Base-by-base conservation (phyloP, 2,888 invertebrate species). In the Euproctis similis region DNA sequence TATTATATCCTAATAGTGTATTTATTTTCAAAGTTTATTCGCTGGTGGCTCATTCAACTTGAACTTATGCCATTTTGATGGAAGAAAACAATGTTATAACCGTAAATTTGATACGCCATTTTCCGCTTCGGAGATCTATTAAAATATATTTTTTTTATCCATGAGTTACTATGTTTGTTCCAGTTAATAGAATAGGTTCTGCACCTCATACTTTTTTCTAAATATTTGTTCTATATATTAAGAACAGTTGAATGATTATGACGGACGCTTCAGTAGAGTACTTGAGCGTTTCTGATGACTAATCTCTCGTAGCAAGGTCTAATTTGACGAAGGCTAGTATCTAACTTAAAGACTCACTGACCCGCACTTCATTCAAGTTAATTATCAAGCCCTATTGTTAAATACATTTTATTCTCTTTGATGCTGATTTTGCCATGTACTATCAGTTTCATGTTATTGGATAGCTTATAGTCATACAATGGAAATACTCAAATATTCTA, bases 71-170 rank as follows among this genome's bases (percentile, higher is more conserved):
- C n/a, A n/a, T n/a, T n/a, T n/a, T n/a, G n/a, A n/a, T 9, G n/a
- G 19, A 26, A 30, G 18, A 35, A 44, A 48, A 48, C 41, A 40
- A 36, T 32, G 28, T 39, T 56, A 47, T 61, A 63, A 64, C 60
- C 63, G 57, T 59, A 61, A 70, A 68, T 59, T 61, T 46, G 47
- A 57, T 74, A 68, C 82, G 82, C 82, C 82, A 82, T 82, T 82
- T 82, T 82, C 66, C 72, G 70, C 62, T 68, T 59, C 59, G 59
- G 59, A 67, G 62, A 65, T 69, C 60, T 66, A 59, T 61, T 62
- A 50, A 52, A 60, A 54, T 66, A 57, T 69, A 67, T 74, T 70
- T 71, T 70, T 52, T 59, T 57, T 52, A 54, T n/a, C n/a, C n/a
- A n/a, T n/a, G n/a, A n/a, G n/a, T n/a, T n/a, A n/a, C n/a, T n/a